Evolutionary conservation across 2,113 vertebrate species (phyloP), one percentile per base, ranked within the genome.

Genomic region (Rynchops niger): DNA sequence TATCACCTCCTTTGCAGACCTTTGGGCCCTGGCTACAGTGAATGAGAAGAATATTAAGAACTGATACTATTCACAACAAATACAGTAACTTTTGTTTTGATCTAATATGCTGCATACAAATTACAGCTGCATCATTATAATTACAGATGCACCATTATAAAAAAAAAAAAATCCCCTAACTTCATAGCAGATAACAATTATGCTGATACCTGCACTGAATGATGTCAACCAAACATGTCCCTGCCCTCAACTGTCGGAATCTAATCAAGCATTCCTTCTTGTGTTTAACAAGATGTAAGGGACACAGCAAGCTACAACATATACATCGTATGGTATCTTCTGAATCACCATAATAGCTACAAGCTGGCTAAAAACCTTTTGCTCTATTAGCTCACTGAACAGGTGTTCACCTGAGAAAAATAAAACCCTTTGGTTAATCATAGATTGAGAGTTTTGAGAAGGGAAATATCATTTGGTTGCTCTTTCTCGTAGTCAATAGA

Each of bases 251-350:
- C 78, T 79, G 76, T 82, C 81, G 82, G 82, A 95, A 82, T 62
- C 82, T 95, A 95, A 97, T 96, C 83, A 96, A 89, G 53, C 79
- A 90, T 93, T 94, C 86, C 53, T 94, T 91, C 82, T 95, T 87
- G 66, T 47, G 78, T 96, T 95, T 94, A 85, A 90, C 74, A 52
- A 93, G 66, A 73, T 88, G 82, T 55, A 73, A 95, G 29, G 55
- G 82, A 92, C 16, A 22, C 88, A 69, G 58, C 93, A 94, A 95
- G 36, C 49, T 74, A 66, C 74, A 58, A 62, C 66, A 70, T 36
- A 30, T 15, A 91, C 87, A 91, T 93, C 53, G 65, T 58, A 61
- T 25, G 42, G n/a, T 92, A 86, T 58, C 29, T 9, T 88, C 79
- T 62, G 27, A 36, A 74, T 22, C 50, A n/a, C 43, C 40, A 67